These are phyloP conservation scores for Iphiclides podalirius DNA, from an alignment of 2,888 invertebrate genomes.

Conservation along the genomic window DNA sequence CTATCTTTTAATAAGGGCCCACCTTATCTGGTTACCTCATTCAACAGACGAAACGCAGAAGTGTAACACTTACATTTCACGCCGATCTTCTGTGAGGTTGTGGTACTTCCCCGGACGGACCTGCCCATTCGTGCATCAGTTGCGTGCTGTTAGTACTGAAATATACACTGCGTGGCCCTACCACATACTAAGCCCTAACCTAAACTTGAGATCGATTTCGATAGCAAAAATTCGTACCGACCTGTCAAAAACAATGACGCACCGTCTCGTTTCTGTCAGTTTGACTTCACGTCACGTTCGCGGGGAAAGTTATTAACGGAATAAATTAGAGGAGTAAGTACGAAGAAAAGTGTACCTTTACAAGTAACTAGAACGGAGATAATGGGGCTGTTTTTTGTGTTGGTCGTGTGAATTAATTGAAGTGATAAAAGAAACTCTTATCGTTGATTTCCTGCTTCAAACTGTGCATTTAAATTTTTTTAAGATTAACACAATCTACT, in stretches of 20 bases:
- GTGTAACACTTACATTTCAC: no score
- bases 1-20: no score
- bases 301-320: constrained; percentile 17
- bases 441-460: neutral
- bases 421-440: neutral
- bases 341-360: constrained; percentile 9
- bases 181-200: no score
- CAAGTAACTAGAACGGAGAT: constrained; percentile 9
- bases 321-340: constrained; percentile 6
- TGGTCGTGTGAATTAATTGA: constrained; percentile 7
- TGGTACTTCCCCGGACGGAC: no score
- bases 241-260: constrained; percentile 16
- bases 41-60: no score
- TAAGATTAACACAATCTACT: neutral
- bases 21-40: no score
- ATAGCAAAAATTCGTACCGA: neutral
- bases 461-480: neutral
- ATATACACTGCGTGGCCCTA: no score
- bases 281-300: constrained; percentile 13
- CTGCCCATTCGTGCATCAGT: no score
- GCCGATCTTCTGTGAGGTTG: no score
- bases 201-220: no score
- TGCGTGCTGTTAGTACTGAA: no score
- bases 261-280: constrained; percentile 4
- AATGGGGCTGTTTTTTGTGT: constrained; percentile 4